A percentile compares a stretch with the other conserved stretches of the same genome.
These are phyloP conservation scores for Pseudanteris insignis DNA, from an alignment of 2,888 invertebrate species.

Conservation along the genomic window DNA sequence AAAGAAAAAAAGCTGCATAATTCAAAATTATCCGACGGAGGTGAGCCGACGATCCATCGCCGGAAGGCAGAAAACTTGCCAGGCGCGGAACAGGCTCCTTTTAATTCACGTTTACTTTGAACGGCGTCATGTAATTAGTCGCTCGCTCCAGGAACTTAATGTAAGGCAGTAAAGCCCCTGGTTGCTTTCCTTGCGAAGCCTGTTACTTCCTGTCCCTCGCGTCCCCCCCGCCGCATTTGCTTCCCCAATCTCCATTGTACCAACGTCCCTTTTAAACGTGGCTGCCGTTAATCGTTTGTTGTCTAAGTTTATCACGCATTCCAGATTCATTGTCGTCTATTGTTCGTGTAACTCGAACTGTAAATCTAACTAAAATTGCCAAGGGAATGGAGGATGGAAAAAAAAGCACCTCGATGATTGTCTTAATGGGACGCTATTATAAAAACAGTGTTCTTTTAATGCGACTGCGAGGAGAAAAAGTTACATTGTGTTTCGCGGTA, in stretches of 20 bases:
- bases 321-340: constrained; percentile 44
- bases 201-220: constrained; percentile 41
- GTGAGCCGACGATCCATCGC: constrained; percentile 44
- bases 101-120: constrained; percentile 64
- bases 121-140: constrained; percentile 65
- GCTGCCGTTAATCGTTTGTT: constrained; percentile 62
- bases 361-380: constrained; percentile 38
- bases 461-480: neutral
- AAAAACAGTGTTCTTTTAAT: constrained; percentile 29
- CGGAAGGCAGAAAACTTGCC: constrained; percentile 52
- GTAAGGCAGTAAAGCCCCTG: constrained; percentile 54
- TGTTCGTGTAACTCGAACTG: constrained; percentile 40
- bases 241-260: constrained; percentile 52
- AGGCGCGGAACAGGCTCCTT: constrained; percentile 55
- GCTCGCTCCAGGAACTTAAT: constrained; percentile 55
- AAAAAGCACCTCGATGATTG: constrained; percentile 27
- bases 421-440: constrained; percentile 18
- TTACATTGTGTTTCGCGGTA: constrained; percentile 2
- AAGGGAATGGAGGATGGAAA: constrained; percentile 18
- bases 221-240: constrained; percentile 34
- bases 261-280: constrained; percentile 48
- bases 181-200: constrained; percentile 45
- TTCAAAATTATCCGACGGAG: constrained; percentile 41
- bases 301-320: constrained; percentile 57
- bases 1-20: constrained; percentile 34